Conservation (phyloP, 92 coral and sea anemone species). For the Galaxea fascicularis region DNA sequence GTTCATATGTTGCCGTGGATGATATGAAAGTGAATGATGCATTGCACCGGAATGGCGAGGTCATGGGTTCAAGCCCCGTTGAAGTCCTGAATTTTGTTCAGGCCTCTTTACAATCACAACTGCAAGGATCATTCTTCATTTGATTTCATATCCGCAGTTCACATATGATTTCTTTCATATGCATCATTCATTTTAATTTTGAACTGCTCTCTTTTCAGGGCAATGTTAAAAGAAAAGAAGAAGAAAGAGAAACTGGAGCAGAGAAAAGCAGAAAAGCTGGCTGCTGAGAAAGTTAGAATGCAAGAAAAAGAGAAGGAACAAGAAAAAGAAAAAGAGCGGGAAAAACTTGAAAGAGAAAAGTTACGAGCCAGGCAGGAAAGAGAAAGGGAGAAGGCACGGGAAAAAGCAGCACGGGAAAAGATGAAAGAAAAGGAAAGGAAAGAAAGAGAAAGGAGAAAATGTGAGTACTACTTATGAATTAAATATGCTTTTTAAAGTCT, state of each 20-base stretch:
- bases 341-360: conserved; percentile 53
- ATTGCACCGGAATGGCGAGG: no score
- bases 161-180: no score
- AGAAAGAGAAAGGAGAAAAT: conserved; percentile 53
- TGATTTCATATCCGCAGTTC: no score
- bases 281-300: conserved; percentile 67
- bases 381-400: conserved; percentile 66
- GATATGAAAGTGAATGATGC: no score
- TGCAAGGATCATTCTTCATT: no score
- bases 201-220: conserved; percentile 48
- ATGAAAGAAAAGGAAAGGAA: conserved; percentile 54
- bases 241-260: conserved; percentile 88
- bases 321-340: conserved; percentile 49
- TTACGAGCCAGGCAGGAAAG: conserved; percentile 50
- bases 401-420: conserved; percentile 60
- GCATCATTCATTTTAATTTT: no score
- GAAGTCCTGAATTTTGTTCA: no score
- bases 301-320: conserved; percentile 74
- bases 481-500: no score
- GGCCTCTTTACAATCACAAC: no score
- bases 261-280: conserved; percentile 70
- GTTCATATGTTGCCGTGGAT: no score
- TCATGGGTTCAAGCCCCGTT: no score
- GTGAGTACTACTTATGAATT: conserved; percentile 13
- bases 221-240: conserved; percentile 83